Evolutionary conservation across 2,797 vertebrate genomes (phyloP).

Genomic region (Nyctibius grandis): DNA sequence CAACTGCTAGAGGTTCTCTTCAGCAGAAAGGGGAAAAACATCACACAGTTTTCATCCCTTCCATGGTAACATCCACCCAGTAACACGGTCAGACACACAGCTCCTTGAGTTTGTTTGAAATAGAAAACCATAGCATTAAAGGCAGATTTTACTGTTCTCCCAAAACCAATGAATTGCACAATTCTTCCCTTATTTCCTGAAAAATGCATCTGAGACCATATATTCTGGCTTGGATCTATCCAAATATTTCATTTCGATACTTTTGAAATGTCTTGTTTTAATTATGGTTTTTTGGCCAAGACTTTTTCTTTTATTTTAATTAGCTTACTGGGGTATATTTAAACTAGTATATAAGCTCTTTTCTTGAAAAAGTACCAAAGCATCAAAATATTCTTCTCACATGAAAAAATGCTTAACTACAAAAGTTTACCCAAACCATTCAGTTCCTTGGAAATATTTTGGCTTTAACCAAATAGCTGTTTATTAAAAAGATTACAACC

Average conservation of each 20-base stretch:
- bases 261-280: slow-evolving; percentile 6
- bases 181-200: not conserved
- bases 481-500: not conserved
- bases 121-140: not conserved
- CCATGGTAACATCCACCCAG: not conserved
- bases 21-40: not conserved
- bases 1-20: not conserved
- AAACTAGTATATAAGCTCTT: not conserved
- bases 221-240: not conserved
- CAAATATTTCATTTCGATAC: not conserved
- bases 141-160: not conserved
- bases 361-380: slow-evolving; percentile 12
- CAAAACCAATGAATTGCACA: not conserved
- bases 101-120: not conserved
- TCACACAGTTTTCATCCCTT: rapidly evolving
- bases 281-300: not conserved
- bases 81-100: not conserved
- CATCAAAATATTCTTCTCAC: not conserved
- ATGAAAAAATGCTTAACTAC: not conserved
- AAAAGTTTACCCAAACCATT: not conserved
- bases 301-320: not conserved
- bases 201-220: not conserved
- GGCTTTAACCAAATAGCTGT: not conserved
- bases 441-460: not conserved
- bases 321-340: not conserved